Base-by-base conservation (phyloP, 2,888 invertebrate species). In the Harpagoxenus sublaevis region DNA sequence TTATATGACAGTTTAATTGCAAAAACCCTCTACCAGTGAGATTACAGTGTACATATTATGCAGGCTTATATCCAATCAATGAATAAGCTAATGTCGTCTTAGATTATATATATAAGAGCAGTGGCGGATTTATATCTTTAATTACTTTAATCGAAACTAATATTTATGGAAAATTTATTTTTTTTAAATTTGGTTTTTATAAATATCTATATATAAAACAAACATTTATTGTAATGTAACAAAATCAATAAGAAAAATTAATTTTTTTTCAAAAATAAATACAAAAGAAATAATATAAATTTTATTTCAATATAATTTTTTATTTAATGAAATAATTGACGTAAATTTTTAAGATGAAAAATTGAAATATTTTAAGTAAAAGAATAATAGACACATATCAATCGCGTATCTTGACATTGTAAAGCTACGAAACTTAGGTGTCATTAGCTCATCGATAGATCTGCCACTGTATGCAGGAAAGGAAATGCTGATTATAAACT, bases 401-500 rank as follows among this genome's bases (percentile, higher is more conserved):
- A 45, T 60, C 8, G 5, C 23, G 15, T 1, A 12, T 65, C 39
- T 53, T 23, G 8, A 1, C 23, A 31, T 45, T 3, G 6, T 35
- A 9, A 23, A 42, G 4, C 12, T 39, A 10, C 18, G 39, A 63
- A 63, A 12, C 1, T 42, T 45, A 39, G 9, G 15, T 9, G 48
- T 48, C 45, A 12, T 35, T 70, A 57, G 10, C 3, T 57, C 12
- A 45, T 10, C 3, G 18, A 3, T 57, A 35, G 15, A 75, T 75
- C 23, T 23, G 48, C 23, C 35, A 35, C 31, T 63, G 15, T 51
- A 3, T 48, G 1, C 15, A 86, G 79, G 31, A 39, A 62, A 48
- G 78, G 35, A 84, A 88, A 79, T 77, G 53, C 31, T 62, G 28
- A 15, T 62, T 63, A 63, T 77, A 77, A 78, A 68, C 12, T 78